phyloP scores from a whole-genome alignment of 2,113 vertebrate species.

The Lynx canadensis region DNA sequence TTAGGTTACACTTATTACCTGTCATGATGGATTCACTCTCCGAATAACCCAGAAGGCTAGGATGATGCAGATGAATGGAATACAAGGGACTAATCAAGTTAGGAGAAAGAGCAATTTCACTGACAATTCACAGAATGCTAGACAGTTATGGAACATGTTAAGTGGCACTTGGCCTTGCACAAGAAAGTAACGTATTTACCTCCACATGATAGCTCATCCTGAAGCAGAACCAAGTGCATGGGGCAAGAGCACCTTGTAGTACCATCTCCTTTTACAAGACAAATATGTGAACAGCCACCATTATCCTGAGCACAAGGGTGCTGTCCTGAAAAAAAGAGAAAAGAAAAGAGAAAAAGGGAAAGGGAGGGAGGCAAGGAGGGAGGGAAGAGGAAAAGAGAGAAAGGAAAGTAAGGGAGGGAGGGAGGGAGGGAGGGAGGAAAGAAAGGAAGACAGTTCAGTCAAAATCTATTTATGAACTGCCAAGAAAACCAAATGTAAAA shows the following conservation, averaged over 20 bases:
- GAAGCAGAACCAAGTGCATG: constrained; percentile 95
- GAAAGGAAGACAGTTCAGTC: neutral
- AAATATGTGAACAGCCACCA: constrained; percentile 98
- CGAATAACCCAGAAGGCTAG: neutral
- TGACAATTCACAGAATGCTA: neutral
- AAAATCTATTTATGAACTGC: constrained; percentile 18
- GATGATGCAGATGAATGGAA: neutral
- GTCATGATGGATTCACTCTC: neutral
- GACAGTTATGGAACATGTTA: neutral
- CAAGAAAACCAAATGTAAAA: constrained; percentile 12
- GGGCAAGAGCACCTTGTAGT: constrained; percentile 98
- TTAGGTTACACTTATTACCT: neutral
- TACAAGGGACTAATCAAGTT: neutral
- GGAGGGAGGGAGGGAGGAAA: neutral
- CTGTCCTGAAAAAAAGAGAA: constrained; percentile 86
- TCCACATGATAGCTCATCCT: constrained; percentile 97
- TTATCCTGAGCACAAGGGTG: constrained; percentile 97
- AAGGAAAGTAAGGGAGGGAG: neutral
- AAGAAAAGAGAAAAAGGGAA: neutral
- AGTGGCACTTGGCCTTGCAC: neutral
- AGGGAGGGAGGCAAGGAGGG: neutral
- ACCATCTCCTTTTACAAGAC: constrained; percentile 96
- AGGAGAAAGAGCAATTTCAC: neutral
- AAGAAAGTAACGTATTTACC: constrained; percentile 83
- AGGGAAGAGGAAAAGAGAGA: neutral